These are phyloP conservation scores for Bombus ignitus DNA, from an alignment of 1,140 invertebrate genomes.

Conservation along the genomic window DNA sequence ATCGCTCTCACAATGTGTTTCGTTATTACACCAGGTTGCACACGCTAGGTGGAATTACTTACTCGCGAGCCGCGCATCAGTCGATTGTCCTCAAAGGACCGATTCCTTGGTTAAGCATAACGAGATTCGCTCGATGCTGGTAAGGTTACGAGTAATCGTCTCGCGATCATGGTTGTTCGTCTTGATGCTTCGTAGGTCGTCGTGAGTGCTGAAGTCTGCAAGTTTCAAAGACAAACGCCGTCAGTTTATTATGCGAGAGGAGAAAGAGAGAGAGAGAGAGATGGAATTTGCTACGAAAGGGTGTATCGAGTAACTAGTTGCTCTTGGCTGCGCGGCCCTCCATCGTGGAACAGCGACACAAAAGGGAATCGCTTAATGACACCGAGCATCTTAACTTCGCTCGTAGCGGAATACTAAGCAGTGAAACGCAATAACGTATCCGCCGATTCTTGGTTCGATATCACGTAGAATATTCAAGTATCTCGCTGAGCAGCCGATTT, in stretches of 20 bases:
- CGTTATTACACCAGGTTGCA: not conserved
- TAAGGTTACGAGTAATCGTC: conserved; percentile 17
- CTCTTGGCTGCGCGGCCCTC: not conserved
- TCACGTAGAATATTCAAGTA: not conserved
- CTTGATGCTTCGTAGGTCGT: not conserved
- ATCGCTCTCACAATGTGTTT: no score
- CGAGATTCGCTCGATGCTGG: not conserved
- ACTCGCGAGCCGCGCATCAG: not conserved
- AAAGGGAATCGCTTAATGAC: conserved; percentile 36
- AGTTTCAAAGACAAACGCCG: not conserved
- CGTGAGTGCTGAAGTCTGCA: not conserved
- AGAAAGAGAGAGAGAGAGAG: not conserved
- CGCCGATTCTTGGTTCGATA: not conserved
- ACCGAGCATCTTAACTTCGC: conserved; percentile 17
- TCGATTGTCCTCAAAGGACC: not conserved
- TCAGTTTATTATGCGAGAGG: not conserved
- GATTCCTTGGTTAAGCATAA: not conserved
- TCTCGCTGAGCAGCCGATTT: not conserved
- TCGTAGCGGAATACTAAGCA: not conserved
- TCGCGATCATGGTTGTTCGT: not conserved
- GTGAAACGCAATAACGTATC: not conserved
- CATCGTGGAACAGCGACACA: not conserved
- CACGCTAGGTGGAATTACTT: not conserved
- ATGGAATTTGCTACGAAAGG: conserved; percentile 12
- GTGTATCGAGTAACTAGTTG: conserved; percentile 29